Conservation (phyloP, 2,113 vertebrate genomes). For the Pungitius pungitius region DNA sequence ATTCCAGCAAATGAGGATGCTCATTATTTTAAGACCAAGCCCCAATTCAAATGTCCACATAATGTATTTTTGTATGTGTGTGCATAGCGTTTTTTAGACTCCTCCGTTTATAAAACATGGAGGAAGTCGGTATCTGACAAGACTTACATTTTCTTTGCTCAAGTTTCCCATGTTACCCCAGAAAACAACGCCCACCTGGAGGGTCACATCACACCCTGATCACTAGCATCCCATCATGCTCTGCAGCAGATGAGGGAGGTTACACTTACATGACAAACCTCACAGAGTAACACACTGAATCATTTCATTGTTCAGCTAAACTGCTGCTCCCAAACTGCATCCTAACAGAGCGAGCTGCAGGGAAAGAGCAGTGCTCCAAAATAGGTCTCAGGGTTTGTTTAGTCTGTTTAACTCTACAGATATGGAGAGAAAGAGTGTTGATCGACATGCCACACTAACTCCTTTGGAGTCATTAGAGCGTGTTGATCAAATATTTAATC, state of each 20-base stretch:
- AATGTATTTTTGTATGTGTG: neutral
- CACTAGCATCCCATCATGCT: constrained; percentile 24
- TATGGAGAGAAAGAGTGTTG: neutral
- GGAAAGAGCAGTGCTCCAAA: constrained; percentile 20
- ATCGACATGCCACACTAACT: constrained; percentile 33
- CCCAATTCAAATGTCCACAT: neutral
- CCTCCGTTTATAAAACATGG: constrained; percentile 28
- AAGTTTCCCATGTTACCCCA: constrained; percentile 27
- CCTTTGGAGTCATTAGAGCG: constrained; percentile 25
- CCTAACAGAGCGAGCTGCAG: neutral
- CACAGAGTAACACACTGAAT: neutral
- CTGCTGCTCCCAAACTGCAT: neutral
- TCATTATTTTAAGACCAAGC: neutral
- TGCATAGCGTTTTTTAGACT: neutral
- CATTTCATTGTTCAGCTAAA: neutral
- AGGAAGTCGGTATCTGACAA: constrained; percentile 8
- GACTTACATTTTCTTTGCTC: constrained; percentile 21
- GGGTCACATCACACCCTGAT: constrained; percentile 40
- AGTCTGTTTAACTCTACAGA: constrained; percentile 5
- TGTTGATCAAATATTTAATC: constrained; percentile 14
- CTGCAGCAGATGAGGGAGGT: constrained; percentile 3
- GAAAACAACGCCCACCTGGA: constrained; percentile 43
- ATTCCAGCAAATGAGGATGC: neutral
- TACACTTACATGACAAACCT: neutral
- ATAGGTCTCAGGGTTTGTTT: neutral